A percentile compares a stretch with the other conserved stretches of the same genome.
Conservation (phyloP, 2,888 invertebrate species). For the Cantharis rufa region DNA sequence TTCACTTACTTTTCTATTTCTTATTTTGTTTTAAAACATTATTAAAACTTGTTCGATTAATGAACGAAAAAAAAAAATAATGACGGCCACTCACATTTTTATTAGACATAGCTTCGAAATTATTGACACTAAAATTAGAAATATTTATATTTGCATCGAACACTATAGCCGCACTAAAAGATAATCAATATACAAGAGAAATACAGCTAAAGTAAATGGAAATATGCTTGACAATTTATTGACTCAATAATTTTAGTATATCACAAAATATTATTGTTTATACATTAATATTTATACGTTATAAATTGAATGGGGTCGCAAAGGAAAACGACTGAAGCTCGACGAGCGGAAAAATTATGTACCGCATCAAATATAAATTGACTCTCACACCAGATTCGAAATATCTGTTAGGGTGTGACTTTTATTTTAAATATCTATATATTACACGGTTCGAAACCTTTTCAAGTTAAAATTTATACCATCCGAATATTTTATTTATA, state of each 20-base stretch:
- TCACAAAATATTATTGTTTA: slow-evolving; percentile 39
- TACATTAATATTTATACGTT: slow-evolving; percentile 41
- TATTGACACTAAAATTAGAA: neutral
- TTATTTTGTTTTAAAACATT: neutral
- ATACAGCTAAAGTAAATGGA: neutral
- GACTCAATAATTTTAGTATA: slow-evolving; percentile 18
- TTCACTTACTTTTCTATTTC: neutral
- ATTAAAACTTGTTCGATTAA: neutral
- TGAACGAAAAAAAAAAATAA: neutral
- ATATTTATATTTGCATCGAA: neutral
- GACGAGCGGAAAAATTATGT: slow-evolving; percentile 52
- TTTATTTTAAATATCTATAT: slow-evolving; percentile 24
- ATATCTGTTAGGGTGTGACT: slow-evolving; percentile 23
- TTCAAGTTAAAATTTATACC: neutral
- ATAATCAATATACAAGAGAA: neutral
- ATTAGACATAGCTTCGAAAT: neutral
- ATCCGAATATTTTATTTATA: neutral
- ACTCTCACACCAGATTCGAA: slow-evolving; percentile 34
- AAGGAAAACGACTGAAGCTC: slow-evolving; percentile 39
- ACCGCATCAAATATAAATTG: slow-evolving; percentile 53
- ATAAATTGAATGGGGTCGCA: slow-evolving; percentile 43
- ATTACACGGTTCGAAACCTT: slow-evolving; percentile 13
- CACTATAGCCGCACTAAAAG: neutral
- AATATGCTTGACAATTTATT: slow-evolving; percentile 8
- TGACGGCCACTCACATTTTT: neutral